Conservation (phyloP, 64 coral and sea anemone species). For the Dendrophyllia cribrosa region DNA sequence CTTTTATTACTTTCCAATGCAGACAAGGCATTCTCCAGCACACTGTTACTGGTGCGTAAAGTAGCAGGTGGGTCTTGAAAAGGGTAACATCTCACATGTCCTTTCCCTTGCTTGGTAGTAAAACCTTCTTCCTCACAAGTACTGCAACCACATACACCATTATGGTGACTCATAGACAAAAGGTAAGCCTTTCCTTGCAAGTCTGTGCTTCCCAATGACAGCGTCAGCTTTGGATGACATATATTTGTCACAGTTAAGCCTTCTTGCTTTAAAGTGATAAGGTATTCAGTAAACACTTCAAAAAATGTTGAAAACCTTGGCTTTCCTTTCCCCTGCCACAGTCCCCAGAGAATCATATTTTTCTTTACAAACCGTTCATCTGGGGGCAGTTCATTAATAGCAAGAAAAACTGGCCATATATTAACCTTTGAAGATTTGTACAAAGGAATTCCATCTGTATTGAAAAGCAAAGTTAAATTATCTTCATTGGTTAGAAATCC, state of each 20-base stretch:
- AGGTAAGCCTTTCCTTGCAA: constrained; percentile 54
- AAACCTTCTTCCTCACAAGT: constrained; percentile 67
- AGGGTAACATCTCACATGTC: constrained; percentile 51
- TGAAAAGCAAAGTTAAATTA: constrained; percentile 41
- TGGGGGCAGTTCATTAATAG: constrained; percentile 44
- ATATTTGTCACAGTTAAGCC: neutral
- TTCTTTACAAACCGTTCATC: constrained; percentile 53
- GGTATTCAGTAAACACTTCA: constrained; percentile 39
- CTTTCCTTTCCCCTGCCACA: constrained; percentile 53
- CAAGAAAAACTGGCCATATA: constrained; percentile 60
- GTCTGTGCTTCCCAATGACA: constrained; percentile 17
- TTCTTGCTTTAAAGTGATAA: constrained; percentile 4
- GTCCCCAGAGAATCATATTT: constrained; percentile 36
- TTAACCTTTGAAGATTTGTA: constrained; percentile 43
- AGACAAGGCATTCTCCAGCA: constrained; percentile 15
- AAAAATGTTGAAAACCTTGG: constrained; percentile 45
- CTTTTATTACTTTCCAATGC: neutral
- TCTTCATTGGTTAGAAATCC: constrained; percentile 29
- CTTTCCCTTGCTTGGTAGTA: constrained; percentile 49
- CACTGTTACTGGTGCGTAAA: constrained; percentile 17
- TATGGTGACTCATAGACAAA: constrained; percentile 58
- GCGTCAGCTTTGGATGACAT: constrained; percentile 11
- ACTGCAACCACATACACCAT: constrained; percentile 51
- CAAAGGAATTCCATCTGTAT: constrained; percentile 54
- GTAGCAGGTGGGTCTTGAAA: constrained; percentile 51